Conservation (phyloP, 2,888 invertebrate genomes). For the Agrotis exclamationis region DNA sequence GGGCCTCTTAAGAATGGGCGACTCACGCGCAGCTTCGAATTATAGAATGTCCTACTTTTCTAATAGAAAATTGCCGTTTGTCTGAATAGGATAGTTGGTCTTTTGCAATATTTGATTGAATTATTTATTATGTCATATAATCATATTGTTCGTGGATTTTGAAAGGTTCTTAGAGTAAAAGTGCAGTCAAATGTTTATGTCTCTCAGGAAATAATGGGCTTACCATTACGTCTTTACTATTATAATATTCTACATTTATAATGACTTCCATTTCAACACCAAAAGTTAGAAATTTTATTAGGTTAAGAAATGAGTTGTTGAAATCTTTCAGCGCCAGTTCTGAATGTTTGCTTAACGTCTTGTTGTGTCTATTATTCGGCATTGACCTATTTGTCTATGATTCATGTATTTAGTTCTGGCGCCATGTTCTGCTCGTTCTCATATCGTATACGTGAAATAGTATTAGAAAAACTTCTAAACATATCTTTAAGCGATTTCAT, state of each 20-base stretch:
- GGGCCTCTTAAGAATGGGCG: constrained; percentile 82
- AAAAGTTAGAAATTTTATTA: constrained; percentile 3
- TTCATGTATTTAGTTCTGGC: constrained; percentile 35
- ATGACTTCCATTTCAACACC: constrained; percentile 16
- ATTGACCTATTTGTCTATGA: constrained; percentile 57
- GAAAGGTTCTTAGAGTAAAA: constrained; percentile 42
- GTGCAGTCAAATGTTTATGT: constrained; percentile 42
- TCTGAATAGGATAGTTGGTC: constrained; percentile 53
- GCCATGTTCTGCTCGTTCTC: constrained; percentile 20
- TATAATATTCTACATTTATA: not conserved
- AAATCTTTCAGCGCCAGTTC: constrained; percentile 27
- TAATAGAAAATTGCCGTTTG: constrained; percentile 74
- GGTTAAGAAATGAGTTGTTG: constrained; percentile 21
- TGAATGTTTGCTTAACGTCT: constrained; percentile 13
- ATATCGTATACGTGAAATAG: constrained; percentile 27
- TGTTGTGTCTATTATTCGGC: constrained; percentile 50
- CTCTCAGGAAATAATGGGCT: constrained; percentile 17
- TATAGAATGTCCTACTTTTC: constrained; percentile 85
- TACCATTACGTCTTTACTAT: constrained; percentile 14
- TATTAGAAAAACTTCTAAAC: constrained; percentile 23
- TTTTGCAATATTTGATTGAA: constrained; percentile 59
- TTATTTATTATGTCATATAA: constrained; percentile 60
- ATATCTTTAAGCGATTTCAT: not conserved
- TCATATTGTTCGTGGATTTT: constrained; percentile 59
- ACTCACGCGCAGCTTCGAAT: constrained; percentile 81